Conservation (phyloP, 2,888 invertebrate genomes). For the Auanema sp. region DNA sequence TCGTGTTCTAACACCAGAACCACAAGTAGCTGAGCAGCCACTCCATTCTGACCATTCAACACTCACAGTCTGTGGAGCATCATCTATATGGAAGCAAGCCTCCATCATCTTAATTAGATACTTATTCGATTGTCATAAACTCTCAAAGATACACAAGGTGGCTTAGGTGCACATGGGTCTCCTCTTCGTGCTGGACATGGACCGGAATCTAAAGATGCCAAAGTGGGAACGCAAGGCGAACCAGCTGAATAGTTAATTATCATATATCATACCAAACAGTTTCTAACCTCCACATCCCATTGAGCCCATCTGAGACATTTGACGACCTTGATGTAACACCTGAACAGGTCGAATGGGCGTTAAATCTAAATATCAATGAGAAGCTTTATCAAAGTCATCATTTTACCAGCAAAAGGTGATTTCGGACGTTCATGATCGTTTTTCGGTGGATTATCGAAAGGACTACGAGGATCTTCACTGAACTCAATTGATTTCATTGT, state of each 20-base stretch:
- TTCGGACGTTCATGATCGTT: background rate
- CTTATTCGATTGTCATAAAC: background rate
- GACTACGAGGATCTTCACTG: slow-evolving; percentile 36
- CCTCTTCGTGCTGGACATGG: slow-evolving; percentile 50
- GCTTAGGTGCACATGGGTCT: slow-evolving; percentile 48
- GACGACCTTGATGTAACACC: slow-evolving; percentile 14
- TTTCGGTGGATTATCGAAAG: slow-evolving; percentile 21
- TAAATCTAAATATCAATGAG: background rate
- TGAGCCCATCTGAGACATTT: background rate
- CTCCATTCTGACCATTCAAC: slow-evolving; percentile 48
- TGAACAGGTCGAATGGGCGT: slow-evolving; percentile 19
- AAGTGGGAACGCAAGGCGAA: slow-evolving; percentile 26
- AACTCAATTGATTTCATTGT: slow-evolving; percentile 45
- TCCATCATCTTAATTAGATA: slow-evolving; percentile 24
- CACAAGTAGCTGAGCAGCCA: slow-evolving; percentile 41
- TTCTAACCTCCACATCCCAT: background rate
- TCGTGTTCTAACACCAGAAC: slow-evolving; percentile 32
- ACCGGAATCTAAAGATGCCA: slow-evolving; percentile 28
- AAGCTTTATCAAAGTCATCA: background rate
- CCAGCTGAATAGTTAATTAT: slow-evolving; percentile 25
- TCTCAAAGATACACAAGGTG: slow-evolving; percentile 33
- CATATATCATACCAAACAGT: background rate
- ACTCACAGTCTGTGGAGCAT: slow-evolving; percentile 14
- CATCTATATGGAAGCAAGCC: slow-evolving; percentile 34
- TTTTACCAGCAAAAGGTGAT: background rate